These are phyloP conservation scores for Temnothorax rugatulus DNA, from an alignment of 2,888 invertebrate genomes.

Conservation along the genomic window DNA sequence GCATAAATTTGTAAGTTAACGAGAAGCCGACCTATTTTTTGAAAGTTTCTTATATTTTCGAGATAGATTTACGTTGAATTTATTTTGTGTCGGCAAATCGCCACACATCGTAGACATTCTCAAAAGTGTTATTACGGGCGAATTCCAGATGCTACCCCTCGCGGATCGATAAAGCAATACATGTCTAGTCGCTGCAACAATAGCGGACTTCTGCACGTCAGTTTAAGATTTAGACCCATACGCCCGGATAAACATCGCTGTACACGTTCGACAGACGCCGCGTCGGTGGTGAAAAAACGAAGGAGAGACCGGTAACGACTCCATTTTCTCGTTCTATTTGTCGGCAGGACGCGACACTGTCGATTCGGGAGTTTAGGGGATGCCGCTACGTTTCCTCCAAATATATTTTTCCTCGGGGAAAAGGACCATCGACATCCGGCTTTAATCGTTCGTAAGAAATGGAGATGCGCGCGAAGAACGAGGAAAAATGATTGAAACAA, in stretches of 20 bases:
- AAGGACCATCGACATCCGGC: slow-evolving; percentile 51
- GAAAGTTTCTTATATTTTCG: background rate
- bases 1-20: background rate
- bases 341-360: slow-evolving; percentile 57
- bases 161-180: slow-evolving; percentile 49
- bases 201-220: slow-evolving; percentile 46
- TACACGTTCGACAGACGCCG: slow-evolving; percentile 25
- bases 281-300: slow-evolving; percentile 20
- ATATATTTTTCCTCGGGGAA: slow-evolving; percentile 46
- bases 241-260: slow-evolving; percentile 43
- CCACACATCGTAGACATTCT: slow-evolving; percentile 1
- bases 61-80: slow-evolving; percentile 21
- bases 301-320: slow-evolving; percentile 49
- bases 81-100: slow-evolving; percentile 36
- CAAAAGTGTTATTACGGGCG: slow-evolving; percentile 45
- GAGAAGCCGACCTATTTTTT: background rate
- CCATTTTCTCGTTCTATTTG: slow-evolving; percentile 63
- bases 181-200: slow-evolving; percentile 36
- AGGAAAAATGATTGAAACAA: slow-evolving; percentile 44
- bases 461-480: slow-evolving; percentile 33
- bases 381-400: slow-evolving; percentile 41
- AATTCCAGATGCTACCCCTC: slow-evolving; percentile 38
- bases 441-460: slow-evolving; percentile 63
- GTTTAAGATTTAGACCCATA: slow-evolving; percentile 53
- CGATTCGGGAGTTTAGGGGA: slow-evolving; percentile 59